Base-by-base conservation (phyloP, 2,797 vertebrate genomes). In the Sebastes glaucus region DNA sequence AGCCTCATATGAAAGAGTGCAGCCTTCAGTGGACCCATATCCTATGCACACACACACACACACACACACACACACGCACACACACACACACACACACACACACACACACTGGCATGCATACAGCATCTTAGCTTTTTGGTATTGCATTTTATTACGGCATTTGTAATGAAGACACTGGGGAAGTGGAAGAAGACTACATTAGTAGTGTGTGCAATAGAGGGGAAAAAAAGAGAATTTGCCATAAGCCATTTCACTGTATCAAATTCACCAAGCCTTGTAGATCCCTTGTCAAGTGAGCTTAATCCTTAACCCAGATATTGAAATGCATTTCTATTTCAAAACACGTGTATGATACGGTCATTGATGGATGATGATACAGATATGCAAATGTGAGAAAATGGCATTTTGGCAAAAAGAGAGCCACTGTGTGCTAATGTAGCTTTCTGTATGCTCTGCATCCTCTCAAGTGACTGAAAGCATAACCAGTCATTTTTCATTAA, bases 71-170 rank as follows among this genome's bases (percentile, higher is more conserved):
- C n/a, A n/a, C n/a, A n/a, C n/a, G n/a, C n/a, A n/a, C n/a, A n/a
- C n/a, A 38, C 35, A 38, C 63, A 62, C 16, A 30, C 62, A 52
- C 22, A 27, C 4, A n/a, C 38, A 65, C n/a, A 16, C 53, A 18
- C n/a, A 56, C 8, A 60, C 57, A 71, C 27, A 60, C 57, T 35
- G 52, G n/a, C 63, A 67, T 83, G 67, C 61, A 23, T 59, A 46
- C 30, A 46, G 25, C 23, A 67, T 80, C 42, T 80, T 30, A 62
- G 71, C 52, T 53, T 42, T 82, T 73, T 53, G 80, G 60, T 46
- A 63, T 83, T 88, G 68, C 67, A 86, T 80, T 87, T 90, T 82
- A 92, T 82, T 67, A 60, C 63, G 77, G 76, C 74, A 82, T 90
- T 82, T 60, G 66, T 72, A 88, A 92, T 90, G 78, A 83, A 74